Evolutionary conservation across 1,140 invertebrate genomes (phyloP).

Genomic region (Camponotus pennsylvanicus): DNA sequence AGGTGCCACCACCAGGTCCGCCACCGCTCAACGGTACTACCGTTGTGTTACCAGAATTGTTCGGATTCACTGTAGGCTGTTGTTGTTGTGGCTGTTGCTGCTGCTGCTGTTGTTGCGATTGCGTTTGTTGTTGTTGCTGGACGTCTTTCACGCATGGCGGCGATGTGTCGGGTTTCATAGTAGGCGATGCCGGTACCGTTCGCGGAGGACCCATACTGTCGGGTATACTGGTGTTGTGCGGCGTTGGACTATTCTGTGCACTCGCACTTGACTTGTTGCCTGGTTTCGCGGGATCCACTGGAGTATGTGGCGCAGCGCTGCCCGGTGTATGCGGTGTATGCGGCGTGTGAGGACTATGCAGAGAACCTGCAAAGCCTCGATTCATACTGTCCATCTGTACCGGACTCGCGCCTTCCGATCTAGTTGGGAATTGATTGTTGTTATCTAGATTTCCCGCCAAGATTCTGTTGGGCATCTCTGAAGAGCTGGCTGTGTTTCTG

Average conservation of each 20-base stretch:
- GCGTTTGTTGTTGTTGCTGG: slow-evolving; percentile 80
- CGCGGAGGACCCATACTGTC: slow-evolving; percentile 85
- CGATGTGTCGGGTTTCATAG: slow-evolving; percentile 83
- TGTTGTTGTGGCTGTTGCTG: slow-evolving; percentile 73
- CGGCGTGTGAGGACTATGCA: slow-evolving; percentile 85
- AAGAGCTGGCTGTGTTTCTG: slow-evolving; percentile 78
- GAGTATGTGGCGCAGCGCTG: slow-evolving; percentile 82
- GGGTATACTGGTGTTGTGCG: slow-evolving; percentile 80
- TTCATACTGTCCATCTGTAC: slow-evolving; percentile 83
- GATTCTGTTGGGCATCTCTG: slow-evolving; percentile 82
- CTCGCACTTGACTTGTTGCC: slow-evolving; percentile 81
- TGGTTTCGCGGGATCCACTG: slow-evolving; percentile 78
- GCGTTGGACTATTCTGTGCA: slow-evolving; percentile 84
- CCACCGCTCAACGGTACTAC: slow-evolving; percentile 75
- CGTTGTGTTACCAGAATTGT: slow-evolving; percentile 70
- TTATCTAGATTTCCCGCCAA: slow-evolving; percentile 79
- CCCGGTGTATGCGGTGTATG: slow-evolving; percentile 84
- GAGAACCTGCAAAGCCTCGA: slow-evolving; percentile 81
- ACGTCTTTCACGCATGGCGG: slow-evolving; percentile 81
- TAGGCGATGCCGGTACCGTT: slow-evolving; percentile 84
- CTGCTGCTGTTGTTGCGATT: slow-evolving; percentile 77
- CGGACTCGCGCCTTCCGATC: slow-evolving; percentile 83
- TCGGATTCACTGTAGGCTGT: slow-evolving; percentile 75
- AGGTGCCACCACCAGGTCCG: slow-evolving; percentile 65
- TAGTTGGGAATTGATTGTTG: slow-evolving; percentile 80